phyloP scores from a whole-genome alignment of 2,888 invertebrate genomes.

The Athalia cordata region DNA sequence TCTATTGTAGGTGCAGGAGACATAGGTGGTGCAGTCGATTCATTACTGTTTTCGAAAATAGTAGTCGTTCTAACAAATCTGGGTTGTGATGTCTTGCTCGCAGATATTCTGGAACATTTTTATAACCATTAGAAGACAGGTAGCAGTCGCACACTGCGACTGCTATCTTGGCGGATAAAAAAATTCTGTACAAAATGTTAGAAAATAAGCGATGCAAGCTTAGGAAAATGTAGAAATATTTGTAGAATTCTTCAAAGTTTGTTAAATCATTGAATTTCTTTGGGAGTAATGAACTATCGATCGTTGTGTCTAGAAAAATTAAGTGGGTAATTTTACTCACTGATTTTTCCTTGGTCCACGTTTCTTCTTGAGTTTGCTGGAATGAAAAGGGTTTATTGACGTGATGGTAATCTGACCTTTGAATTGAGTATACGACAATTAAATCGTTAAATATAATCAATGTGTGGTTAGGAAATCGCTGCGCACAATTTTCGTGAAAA shows the following conservation, averaged over 20 bases:
- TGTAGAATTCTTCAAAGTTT: background rate
- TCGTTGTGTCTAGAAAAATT: background rate
- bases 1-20: conserved; percentile 64
- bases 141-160: background rate
- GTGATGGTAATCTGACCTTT: conserved; percentile 25
- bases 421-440: background rate
- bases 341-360: conserved; percentile 65
- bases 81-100: conserved; percentile 7
- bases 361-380: conserved; percentile 71
- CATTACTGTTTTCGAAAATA: conserved; percentile 63
- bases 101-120: conserved; percentile 30
- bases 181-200: background rate
- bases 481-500: background rate
- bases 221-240: background rate
- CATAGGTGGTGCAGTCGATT: conserved; percentile 59
- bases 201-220: background rate
- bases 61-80: conserved; percentile 56
- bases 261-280: background rate
- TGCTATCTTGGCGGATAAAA: too few species aligned
- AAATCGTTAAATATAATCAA: background rate
- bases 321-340: conserved; percentile 60
- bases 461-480: background rate
- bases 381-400: conserved; percentile 59
- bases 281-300: too few species aligned
- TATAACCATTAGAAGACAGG: background rate